A percentile compares a stretch with the other conserved stretches of the same genome.
These are phyloP conservation scores for Leucophenga montana DNA, from an alignment of 2,888 invertebrate genomes.

Conservation along the genomic window DNA sequence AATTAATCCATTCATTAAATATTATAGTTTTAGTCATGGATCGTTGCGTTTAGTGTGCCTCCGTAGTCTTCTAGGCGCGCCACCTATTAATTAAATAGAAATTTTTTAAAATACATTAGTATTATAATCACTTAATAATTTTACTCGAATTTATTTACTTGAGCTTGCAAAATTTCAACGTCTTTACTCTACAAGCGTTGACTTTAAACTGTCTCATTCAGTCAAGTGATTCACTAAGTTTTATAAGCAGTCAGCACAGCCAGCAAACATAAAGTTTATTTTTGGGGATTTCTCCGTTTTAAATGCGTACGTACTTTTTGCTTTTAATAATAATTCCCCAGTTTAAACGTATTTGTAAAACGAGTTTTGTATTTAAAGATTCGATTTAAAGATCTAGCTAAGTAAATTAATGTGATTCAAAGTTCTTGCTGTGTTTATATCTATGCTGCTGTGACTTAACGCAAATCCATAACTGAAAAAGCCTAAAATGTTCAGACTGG, in stretches of 20 bases:
- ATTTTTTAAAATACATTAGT: neutral
- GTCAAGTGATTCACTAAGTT: neutral
- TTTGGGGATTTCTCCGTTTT: neutral
- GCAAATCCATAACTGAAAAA: slow-evolving; percentile 4
- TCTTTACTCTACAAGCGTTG: neutral
- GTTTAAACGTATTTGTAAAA: no score
- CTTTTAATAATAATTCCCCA: no score
- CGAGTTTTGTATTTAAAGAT: neutral
- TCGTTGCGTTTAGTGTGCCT: slow-evolving; percentile 26
- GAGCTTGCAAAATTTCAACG: neutral
- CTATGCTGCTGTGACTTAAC: neutral
- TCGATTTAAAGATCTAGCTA: neutral
- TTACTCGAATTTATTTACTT: no score
- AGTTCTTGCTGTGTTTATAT: no score
- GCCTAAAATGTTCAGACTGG: slow-evolving; percentile 5
- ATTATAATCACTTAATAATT: neutral
- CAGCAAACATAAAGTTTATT: neutral
- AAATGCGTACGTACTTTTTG: no score
- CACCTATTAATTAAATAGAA: slow-evolving; percentile 46
- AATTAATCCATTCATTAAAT: slow-evolving; percentile 31
- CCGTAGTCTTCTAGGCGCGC: slow-evolving; percentile 49
- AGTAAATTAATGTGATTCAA: neutral
- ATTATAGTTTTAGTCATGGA: neutral
- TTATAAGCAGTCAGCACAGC: no score
- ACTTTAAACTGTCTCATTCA: neutral